Evolutionary conservation across 2,888 invertebrate genomes (phyloP).

Genomic region (Platycheirus albimanus): DNA sequence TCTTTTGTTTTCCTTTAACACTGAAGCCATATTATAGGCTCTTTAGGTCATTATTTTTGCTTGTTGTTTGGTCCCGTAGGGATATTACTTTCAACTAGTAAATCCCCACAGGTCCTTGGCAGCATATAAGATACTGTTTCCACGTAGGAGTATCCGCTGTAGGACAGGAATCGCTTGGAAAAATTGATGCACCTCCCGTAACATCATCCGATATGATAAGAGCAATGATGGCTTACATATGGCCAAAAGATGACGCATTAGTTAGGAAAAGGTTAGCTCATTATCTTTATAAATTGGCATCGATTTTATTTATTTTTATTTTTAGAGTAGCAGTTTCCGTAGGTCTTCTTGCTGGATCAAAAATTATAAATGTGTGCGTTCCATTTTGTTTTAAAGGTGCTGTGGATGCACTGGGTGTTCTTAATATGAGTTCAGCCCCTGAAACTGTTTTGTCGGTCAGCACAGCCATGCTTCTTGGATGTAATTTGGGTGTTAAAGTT

Average conservation of each 20-base stretch:
- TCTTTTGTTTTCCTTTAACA: slow-evolving; percentile 24
- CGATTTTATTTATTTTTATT: slow-evolving; percentile 75
- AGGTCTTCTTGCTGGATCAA: slow-evolving; percentile 90
- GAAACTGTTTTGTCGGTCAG: slow-evolving; percentile 91
- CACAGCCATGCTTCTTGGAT: slow-evolving; percentile 92
- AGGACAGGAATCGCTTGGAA: slow-evolving; percentile 85
- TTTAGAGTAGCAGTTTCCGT: slow-evolving; percentile 93
- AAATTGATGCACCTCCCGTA: slow-evolving; percentile 86
- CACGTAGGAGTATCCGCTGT: slow-evolving; percentile 91
- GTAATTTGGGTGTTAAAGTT: slow-evolving; percentile 84
- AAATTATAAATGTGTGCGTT: slow-evolving; percentile 94
- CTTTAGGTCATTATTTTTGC: slow-evolving; percentile 76
- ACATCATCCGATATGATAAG: slow-evolving; percentile 90
- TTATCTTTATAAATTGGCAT: background rate
- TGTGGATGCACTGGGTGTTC: slow-evolving; percentile 91
- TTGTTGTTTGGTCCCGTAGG: slow-evolving; percentile 82
- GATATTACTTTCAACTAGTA: slow-evolving; percentile 82
- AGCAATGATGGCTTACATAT: slow-evolving; percentile 95
- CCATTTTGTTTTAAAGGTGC: slow-evolving; percentile 98
- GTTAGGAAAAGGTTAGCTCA: slow-evolving; percentile 79
- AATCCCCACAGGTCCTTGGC: slow-evolving; percentile 81
- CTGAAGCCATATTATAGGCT: background rate
- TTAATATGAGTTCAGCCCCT: slow-evolving; percentile 91
- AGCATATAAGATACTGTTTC: slow-evolving; percentile 90
- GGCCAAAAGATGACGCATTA: slow-evolving; percentile 91